Base-by-base conservation (phyloP, 2,113 vertebrate species). In the Hippocampus guttulatus region DNA sequence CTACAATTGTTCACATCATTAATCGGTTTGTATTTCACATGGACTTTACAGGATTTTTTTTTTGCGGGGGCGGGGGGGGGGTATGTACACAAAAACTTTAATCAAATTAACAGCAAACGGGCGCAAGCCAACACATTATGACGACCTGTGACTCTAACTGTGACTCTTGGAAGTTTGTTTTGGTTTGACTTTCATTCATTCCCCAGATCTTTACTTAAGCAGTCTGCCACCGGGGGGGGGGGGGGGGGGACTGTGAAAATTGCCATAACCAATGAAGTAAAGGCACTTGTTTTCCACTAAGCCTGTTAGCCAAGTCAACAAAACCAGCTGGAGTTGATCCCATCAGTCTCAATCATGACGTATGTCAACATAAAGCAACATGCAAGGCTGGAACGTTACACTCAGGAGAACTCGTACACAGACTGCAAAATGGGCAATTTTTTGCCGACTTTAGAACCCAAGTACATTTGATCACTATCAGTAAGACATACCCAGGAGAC, bases 401-500 rank as follows among this genome's bases (percentile, higher is more conserved):
- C 38, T 70, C 62, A 73, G 57, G 57, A 66, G 75, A 73, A 77
- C 58, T 71, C 25, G 67, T 54, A 20, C 18, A 20, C 49, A 52
- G 18, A 52, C 49, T 52, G 49, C 20, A 52, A 61, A 45, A 66
- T 25, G 72, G 43, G 4, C 76, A 71, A 77, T 64, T 47, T 41
- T 8, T n/a, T 47, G 43, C 51, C 60, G 27, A 51, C 40, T 75
- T 72, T 73, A 68, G 73, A 84, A 73, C 75, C 81, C 55, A 79
- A 72, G 65, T 84, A 86, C 84, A 88, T 85, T 66, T 52, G 67
- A 85, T 77, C 78, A 73, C 27, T 71, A 85, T 82, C 84, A 71
- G 73, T 72, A 68, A 64, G 76, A 81, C 51, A 76, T 84, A 83
- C 82, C 84, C 68, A 70, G 85, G 81, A 86, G 84, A 71, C 81